A percentile compares a stretch with the other conserved stretches of the same genome.
Evolutionary conservation across 2,797 vertebrate species (phyloP).

Genomic region (Oreochromis grahami): DNA sequence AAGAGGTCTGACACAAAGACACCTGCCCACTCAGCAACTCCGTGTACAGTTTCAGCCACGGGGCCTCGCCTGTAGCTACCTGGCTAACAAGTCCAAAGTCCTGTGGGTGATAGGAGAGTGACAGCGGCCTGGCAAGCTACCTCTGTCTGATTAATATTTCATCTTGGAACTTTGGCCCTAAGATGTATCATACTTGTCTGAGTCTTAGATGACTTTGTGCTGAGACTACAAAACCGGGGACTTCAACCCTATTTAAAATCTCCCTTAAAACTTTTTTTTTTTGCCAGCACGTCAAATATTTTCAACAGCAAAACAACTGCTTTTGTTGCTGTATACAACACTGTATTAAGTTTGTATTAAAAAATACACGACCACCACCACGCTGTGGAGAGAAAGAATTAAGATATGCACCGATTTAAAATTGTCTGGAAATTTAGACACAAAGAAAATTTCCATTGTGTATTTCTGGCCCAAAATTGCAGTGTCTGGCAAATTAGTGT

Average conservation of each 20-base stretch:
- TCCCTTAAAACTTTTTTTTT: conserved; percentile 25
- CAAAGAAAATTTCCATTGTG: not conserved
- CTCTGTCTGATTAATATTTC: conserved; percentile 74
- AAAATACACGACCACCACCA: not conserved
- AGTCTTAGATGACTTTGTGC: conserved; percentile 65
- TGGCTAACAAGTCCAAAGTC: conserved; percentile 70
- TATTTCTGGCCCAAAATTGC: not conserved
- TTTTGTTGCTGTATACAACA: not conserved
- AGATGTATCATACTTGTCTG: conserved; percentile 59
- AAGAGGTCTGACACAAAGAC: conserved; percentile 66
- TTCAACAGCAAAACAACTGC: conserved; percentile 24
- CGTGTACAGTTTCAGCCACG: conserved; percentile 39
- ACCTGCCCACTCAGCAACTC: conserved; percentile 78
- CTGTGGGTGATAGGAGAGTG: conserved; percentile 69
- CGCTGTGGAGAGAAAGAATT: not conserved
- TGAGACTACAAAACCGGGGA: conserved; percentile 64
- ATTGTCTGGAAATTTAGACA: not conserved
- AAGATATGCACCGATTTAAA: not conserved
- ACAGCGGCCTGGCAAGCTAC: conserved; percentile 69
- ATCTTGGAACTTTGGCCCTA: conserved; percentile 68
- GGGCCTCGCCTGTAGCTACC: conserved; percentile 62
- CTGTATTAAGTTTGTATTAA: not conserved
- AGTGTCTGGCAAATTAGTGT: conserved; percentile 39
- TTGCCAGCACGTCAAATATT: conserved; percentile 35
- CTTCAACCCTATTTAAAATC: conserved; percentile 50